These are phyloP conservation scores for Hiodon alosoides DNA, from an alignment of 2,113 vertebrate genomes.

Conservation along the genomic window DNA sequence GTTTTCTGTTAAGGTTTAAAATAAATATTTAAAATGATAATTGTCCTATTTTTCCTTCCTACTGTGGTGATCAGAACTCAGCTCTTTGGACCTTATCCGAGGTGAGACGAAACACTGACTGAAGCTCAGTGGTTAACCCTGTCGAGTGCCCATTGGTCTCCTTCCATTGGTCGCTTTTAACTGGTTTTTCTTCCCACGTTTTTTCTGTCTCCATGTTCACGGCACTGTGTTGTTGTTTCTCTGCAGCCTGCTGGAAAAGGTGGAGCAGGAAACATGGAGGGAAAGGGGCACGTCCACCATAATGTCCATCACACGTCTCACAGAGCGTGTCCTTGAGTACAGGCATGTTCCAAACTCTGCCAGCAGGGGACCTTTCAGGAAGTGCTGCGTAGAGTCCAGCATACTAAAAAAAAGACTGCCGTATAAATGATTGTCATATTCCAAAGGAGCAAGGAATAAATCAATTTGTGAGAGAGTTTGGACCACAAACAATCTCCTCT, in stretches of 20 bases:
- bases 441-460: too few species aligned
- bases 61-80: slow-evolving; percentile 92
- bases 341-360: slow-evolving; percentile 55
- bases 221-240: neutral
- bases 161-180: neutral
- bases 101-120: slow-evolving; percentile 68
- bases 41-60: slow-evolving; percentile 54
- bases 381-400: too few species aligned
- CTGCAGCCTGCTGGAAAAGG: slow-evolving; percentile 87
- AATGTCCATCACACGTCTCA: slow-evolving; percentile 90
- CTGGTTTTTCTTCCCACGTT: neutral
- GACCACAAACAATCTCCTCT: neutral
- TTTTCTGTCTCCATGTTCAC: neutral
- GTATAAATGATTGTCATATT: too few species aligned
- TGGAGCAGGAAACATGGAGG: slow-evolving; percentile 96
- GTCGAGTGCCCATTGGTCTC: neutral
- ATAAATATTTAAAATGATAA: slow-evolving; percentile 37
- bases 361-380: neutral
- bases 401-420: too few species aligned
- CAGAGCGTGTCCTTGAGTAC: slow-evolving; percentile 96
- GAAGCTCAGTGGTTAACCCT: neutral
- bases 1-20: neutral
- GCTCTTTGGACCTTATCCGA: slow-evolving; percentile 98
- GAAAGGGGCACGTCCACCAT: slow-evolving; percentile 94
- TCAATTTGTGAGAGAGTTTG: neutral